Evolutionary conservation across 2,113 vertebrate species (phyloP), one percentile per base, ranked within the genome.

Genomic region (Nycticorax nycticorax): DNA sequence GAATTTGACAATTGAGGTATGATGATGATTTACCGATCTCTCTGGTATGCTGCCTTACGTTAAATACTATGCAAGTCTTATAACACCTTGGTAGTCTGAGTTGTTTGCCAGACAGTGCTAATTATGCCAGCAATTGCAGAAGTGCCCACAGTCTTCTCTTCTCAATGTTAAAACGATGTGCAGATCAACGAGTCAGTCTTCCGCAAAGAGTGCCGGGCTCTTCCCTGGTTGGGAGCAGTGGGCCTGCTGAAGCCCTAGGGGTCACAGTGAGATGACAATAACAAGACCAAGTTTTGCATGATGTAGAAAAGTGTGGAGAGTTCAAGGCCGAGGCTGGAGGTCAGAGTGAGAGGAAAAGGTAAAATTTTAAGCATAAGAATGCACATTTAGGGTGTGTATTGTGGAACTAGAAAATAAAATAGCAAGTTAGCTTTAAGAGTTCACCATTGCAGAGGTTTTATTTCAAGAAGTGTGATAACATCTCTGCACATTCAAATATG

Each of bases 271-370:
- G 50, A 12, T 63, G 37, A 28, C 30, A 64, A 35, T 43, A 59
- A 59, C 14, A 79, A 55, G 47, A 72, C 14, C 22, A 55, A 33
- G 66, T 35, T 82, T 72, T 60, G 45, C 28, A 20, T 81, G 37
- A 55, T 69, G 33, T 77, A n/a, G 73, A 73, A 59, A 81, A 23
- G 6, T 62, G 28, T 73, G 68, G 62, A 60, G 32, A 56, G 52
- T 59, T 62, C 67, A 59, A 39, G 37, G 43, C 67, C 88, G 50
- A 83, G 37, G 16, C 28, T 86, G 89, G 56, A 91, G 47, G 57
- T 88, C 67, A 86, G 57, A 56, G 48, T 80, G 68, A 87, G 67
- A 89, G 53, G 33, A 69, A 84, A 56, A 93, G 28, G 43, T 73
- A 85, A 92, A 66, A 81, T 39, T 72, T 57, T 69, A 39, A 57